Conservation (phyloP, 2,888 invertebrate species). For the Trissonchulus latispiculum region DNA sequence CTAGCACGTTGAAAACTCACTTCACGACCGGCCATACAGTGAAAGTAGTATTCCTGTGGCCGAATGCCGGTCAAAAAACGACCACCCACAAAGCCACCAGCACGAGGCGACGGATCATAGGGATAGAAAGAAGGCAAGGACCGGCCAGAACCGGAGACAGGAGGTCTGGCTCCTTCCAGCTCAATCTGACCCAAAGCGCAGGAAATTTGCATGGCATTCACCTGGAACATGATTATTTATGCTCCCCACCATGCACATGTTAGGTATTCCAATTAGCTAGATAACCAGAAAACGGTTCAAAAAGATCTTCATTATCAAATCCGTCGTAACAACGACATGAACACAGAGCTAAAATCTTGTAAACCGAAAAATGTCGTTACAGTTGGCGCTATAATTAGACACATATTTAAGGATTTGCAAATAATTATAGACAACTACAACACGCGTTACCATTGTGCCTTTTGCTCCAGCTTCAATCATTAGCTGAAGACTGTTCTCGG, state of each 20-base stretch:
- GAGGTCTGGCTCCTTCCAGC: slow-evolving; percentile 91
- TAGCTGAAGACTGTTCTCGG: slow-evolving; percentile 87
- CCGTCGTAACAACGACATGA: no score
- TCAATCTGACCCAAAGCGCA: slow-evolving; percentile 95
- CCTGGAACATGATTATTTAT: slow-evolving; percentile 42
- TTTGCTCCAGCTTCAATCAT: slow-evolving; percentile 99
- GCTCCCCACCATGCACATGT: no score
- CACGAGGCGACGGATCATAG: slow-evolving; percentile 74
- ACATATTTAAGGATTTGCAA: no score
- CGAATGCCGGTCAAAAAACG: slow-evolving; percentile 96
- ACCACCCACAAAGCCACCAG: slow-evolving; percentile 91
- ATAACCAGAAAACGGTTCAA: no score
- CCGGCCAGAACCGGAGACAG: slow-evolving; percentile 82
- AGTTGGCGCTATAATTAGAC: no score
- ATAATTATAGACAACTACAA: no score
- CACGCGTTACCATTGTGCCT: slow-evolving; percentile 45
- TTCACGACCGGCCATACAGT: slow-evolving; percentile 99
- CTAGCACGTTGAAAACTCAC: no score
- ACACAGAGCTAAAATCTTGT: no score
- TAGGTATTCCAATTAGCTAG: no score
- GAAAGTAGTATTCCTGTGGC: slow-evolving; percentile 96
- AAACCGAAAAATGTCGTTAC: no score
- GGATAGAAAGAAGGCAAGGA: slow-evolving; percentile 76
- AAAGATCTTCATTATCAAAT: no score
- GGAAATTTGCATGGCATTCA: slow-evolving; percentile 96